Conservation (phyloP, 2,797 vertebrate genomes). For the Sphaeramia orbicularis region DNA sequence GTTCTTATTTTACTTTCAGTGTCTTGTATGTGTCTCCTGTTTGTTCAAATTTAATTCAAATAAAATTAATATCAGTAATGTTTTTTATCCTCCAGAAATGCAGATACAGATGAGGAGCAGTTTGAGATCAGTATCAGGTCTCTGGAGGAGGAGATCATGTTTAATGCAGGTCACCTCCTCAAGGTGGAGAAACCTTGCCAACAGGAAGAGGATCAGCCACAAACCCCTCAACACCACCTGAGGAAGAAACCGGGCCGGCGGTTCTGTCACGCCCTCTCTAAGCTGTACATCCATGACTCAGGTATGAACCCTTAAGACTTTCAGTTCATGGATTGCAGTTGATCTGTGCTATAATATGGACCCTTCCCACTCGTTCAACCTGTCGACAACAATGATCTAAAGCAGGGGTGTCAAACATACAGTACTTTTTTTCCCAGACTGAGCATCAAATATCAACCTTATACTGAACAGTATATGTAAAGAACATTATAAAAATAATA, state of each 20-base stretch:
- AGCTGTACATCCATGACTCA: constrained; percentile 71
- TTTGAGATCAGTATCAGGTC: constrained; percentile 65
- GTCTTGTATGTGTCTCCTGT: too few species aligned
- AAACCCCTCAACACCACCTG: constrained; percentile 20
- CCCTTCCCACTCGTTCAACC: too few species aligned
- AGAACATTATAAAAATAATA: too few species aligned
- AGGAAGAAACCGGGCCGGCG: constrained; percentile 65
- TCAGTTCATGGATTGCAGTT: too few species aligned
- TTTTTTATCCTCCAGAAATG: constrained; percentile 31
- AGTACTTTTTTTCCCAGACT: too few species aligned
- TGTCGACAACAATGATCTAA: too few species aligned
- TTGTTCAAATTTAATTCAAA: not conserved
- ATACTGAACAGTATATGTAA: too few species aligned
- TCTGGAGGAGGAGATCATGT: constrained; percentile 73
- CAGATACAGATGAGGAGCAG: constrained; percentile 52
- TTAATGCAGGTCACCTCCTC: constrained; percentile 61
- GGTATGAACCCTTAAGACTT: constrained; percentile 37
- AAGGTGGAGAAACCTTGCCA: constrained; percentile 15
- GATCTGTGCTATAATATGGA: too few species aligned
- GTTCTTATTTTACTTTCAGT: too few species aligned
- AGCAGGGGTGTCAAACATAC: too few species aligned
- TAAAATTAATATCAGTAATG: not conserved
- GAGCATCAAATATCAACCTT: too few species aligned
- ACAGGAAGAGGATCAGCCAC: constrained; percentile 42
- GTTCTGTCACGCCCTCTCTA: constrained; percentile 61